phyloP scores from a whole-genome alignment of 2,113 vertebrate genomes.

The Oplegnathus fasciatus region DNA sequence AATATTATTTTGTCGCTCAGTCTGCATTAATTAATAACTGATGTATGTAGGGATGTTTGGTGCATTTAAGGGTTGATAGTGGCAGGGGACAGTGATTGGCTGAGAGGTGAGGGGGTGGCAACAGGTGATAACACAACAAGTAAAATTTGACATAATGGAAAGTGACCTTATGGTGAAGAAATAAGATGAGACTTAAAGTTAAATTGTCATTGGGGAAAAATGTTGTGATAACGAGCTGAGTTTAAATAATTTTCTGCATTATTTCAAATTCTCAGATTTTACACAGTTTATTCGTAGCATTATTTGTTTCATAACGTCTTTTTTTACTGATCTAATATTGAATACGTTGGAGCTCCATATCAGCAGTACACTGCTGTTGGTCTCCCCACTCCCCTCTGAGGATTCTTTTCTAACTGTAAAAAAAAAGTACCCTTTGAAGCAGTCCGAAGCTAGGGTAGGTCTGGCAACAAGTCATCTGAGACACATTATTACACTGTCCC shows the following conservation, averaged over 20 bases:
- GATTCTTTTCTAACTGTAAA: slow-evolving; percentile 1
- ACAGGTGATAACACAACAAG: background rate
- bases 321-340: background rate
- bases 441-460: background rate
- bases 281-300: background rate
- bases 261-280: background rate
- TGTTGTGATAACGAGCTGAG: background rate
- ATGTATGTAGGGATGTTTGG: background rate
- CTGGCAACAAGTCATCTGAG: slow-evolving; percentile 22
- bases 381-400: background rate
- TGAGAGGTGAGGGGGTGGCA: background rate
- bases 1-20: background rate
- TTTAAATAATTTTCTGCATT: background rate
- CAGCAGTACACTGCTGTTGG: slow-evolving; percentile 19
- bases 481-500: slow-evolving; percentile 4
- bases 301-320: background rate
- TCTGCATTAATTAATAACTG: background rate
- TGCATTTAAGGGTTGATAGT: background rate
- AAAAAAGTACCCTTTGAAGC: background rate
- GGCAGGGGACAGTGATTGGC: background rate
- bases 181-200: background rate
- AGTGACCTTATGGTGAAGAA: background rate
- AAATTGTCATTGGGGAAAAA: background rate
- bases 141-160: background rate
- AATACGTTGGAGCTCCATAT: background rate